phyloP scores from a whole-genome alignment of 2,113 vertebrate species.

The Erpornis zantholeuca region DNA sequence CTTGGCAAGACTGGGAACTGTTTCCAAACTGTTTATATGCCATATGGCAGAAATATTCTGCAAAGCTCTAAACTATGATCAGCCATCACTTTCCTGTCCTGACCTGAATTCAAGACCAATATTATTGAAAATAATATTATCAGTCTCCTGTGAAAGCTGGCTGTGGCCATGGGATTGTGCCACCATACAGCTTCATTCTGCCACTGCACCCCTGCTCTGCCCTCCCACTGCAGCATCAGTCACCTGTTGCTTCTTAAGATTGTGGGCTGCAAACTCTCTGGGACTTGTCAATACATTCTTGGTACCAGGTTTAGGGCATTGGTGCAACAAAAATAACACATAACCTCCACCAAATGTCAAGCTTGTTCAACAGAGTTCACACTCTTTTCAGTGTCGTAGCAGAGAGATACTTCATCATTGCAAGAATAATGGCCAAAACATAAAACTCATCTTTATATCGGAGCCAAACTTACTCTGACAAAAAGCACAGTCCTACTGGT shows the following conservation, averaged over 20 bases:
- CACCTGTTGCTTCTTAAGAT: background rate
- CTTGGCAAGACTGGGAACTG: background rate
- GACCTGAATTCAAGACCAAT: background rate
- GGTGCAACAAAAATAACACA: background rate
- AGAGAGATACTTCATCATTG: background rate
- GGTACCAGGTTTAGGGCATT: background rate
- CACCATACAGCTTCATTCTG: background rate
- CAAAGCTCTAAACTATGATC: background rate
- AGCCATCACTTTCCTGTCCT: background rate
- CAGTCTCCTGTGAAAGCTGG: background rate
- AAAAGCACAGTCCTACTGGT: background rate
- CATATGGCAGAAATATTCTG: background rate
- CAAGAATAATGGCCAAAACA: background rate
- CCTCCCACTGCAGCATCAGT: background rate
- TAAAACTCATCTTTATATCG: background rate
- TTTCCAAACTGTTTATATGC: background rate
- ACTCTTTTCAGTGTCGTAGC: background rate
- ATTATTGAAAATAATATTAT: background rate
- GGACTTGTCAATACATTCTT: background rate
- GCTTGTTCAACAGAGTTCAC: background rate
- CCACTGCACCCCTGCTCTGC: background rate
- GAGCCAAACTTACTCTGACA: background rate
- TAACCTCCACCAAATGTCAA: background rate
- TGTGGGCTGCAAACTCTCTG: background rate
- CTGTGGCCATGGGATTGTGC: background rate